Evolutionary conservation across 2,113 vertebrate species (phyloP).

Genomic region (Leptosomus discolor): DNA sequence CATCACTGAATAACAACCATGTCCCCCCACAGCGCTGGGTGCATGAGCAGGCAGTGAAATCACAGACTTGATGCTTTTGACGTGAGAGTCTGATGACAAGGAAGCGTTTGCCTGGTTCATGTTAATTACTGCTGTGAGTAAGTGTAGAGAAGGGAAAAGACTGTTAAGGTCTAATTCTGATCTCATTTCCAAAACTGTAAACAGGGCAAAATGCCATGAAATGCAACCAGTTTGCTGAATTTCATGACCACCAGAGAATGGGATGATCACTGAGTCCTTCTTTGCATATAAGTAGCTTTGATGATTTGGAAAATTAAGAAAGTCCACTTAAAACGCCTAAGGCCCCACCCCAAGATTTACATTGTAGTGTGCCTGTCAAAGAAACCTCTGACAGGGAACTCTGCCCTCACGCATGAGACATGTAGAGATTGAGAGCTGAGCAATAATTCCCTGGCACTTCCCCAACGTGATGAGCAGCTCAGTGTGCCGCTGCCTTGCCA

Average conservation of each 20-base stretch:
- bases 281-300: background rate
- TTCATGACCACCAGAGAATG: background rate
- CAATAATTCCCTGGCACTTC: background rate
- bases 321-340: background rate
- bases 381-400: background rate
- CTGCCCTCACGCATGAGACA: background rate
- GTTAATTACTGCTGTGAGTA: constrained; percentile 7
- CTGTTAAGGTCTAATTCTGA: background rate
- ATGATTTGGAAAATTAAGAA: background rate
- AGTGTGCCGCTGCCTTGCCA: background rate
- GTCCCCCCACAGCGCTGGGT: background rate
- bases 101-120: background rate
- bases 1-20: background rate
- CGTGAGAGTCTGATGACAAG: background rate
- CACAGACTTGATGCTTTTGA: background rate
- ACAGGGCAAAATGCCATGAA: background rate
- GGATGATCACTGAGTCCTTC: background rate
- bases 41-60: background rate
- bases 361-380: background rate
- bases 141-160: background rate
- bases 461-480: background rate
- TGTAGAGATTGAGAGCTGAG: background rate
- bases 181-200: background rate
- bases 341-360: background rate
- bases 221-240: background rate